Evolutionary conservation across 2,888 invertebrate species (phyloP).

Genomic region (Schizaphis graminum): DNA sequence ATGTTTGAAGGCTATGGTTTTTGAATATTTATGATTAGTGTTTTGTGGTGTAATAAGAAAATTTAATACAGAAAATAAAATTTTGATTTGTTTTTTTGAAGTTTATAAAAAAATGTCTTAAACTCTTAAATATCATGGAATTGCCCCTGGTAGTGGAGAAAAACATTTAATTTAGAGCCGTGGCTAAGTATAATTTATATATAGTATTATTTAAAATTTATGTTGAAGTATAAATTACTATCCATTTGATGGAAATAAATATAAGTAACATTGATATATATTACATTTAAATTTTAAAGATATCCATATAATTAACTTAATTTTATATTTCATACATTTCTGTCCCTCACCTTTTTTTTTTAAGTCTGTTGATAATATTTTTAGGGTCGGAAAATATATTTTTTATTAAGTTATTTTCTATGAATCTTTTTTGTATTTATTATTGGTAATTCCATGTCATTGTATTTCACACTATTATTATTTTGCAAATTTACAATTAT

Average conservation of each 20-base stretch:
- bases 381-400: not conserved
- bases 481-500: not conserved
- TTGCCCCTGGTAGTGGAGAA: too few species aligned
- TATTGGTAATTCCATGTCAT: too few species aligned
- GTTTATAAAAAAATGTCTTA: not conserved
- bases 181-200: not conserved
- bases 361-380: not conserved
- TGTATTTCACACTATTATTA: not conserved
- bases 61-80: not conserved
- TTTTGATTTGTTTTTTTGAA: not conserved
- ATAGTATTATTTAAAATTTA: not conserved
- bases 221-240: not conserved
- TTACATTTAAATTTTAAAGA: not conserved
- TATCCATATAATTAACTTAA: not conserved
- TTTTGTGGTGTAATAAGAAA: not conserved
- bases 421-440: not conserved
- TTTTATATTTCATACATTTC: too few species aligned
- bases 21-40: not conserved
- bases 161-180: not conserved
- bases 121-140: not conserved
- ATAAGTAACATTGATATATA: not conserved
- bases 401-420: not conserved
- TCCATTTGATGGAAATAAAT: not conserved
- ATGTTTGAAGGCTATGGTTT: not conserved
- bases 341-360: not conserved